phyloP scores from a whole-genome alignment of 2,113 vertebrate species.

The Dicrurus megarhynchus region DNA sequence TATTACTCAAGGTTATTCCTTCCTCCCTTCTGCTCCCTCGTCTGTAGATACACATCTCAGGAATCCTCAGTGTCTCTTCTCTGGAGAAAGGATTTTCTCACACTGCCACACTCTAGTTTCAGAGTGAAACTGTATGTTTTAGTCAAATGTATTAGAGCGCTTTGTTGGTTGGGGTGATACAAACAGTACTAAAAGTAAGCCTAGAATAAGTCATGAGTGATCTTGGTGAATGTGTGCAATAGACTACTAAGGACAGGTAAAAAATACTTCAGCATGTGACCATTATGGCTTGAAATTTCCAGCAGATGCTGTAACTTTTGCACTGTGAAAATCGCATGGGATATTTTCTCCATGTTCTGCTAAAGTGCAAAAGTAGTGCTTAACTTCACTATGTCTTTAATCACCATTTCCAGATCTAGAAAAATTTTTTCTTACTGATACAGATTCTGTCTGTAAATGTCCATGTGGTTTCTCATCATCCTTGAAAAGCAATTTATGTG shows the following conservation, averaged over 20 bases:
- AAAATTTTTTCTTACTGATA: neutral
- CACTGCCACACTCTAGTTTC: neutral
- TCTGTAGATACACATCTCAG: fast-evolving
- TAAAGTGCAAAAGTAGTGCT: neutral
- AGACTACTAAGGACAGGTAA: neutral
- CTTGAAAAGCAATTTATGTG: neutral
- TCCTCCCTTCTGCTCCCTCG: neutral
- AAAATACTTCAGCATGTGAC: neutral
- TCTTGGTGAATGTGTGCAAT: neutral
- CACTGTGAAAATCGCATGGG: neutral
- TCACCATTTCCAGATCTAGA: neutral
- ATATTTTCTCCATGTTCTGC: neutral
- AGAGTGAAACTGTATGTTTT: neutral
- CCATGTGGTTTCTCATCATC: neutral
- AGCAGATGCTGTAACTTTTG: neutral
- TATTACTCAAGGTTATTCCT: neutral
- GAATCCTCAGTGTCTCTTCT: neutral
- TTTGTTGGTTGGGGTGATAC: neutral
- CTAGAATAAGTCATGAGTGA: neutral
- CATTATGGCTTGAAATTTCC: neutral
- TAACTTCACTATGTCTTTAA: neutral
- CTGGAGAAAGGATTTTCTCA: neutral
- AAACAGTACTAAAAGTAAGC: neutral
- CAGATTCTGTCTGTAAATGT: neutral
- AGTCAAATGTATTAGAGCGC: neutral